Evolutionary conservation across 2,113 vertebrate genomes (phyloP).

Genomic region (Elgaria multicarinata): DNA sequence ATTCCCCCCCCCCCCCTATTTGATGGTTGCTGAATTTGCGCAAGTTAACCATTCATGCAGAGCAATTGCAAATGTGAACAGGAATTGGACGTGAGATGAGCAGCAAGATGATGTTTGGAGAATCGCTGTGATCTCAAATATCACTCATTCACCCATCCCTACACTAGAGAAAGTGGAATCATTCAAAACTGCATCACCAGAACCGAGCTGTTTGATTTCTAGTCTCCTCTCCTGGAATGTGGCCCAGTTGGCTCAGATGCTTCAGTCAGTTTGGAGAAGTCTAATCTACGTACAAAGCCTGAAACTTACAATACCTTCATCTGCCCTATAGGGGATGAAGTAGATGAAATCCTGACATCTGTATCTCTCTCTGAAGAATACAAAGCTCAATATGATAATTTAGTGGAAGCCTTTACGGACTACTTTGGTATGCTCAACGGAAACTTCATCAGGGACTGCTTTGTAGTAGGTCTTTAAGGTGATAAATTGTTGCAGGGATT

Average conservation of each 20-base stretch:
- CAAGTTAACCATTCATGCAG: too few species aligned
- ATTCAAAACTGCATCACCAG: slow-evolving; percentile 4
- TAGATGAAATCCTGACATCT: neutral
- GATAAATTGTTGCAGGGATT: neutral
- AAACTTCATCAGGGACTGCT: neutral
- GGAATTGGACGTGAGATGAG: too few species aligned
- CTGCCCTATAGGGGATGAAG: neutral
- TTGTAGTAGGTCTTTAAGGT: neutral
- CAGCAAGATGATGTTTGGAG: too few species aligned
- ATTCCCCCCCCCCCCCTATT: too few species aligned
- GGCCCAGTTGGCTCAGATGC: neutral
- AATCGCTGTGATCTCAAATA: too few species aligned
- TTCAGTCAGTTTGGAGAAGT: neutral
- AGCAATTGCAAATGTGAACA: too few species aligned
- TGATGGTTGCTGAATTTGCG: too few species aligned
- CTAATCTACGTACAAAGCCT: neutral
- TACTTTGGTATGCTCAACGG: neutral
- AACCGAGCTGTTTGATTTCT: neutral
- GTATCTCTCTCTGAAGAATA: neutral
- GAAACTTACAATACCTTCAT: neutral
- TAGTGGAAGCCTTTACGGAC: neutral
- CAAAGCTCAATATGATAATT: neutral
- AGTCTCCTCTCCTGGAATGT: neutral
- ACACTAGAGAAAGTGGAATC: neutral
- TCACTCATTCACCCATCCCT: too few species aligned